Conservation (phyloP, 1,140 invertebrate genomes). For the Portunus trituberculatus region DNA sequence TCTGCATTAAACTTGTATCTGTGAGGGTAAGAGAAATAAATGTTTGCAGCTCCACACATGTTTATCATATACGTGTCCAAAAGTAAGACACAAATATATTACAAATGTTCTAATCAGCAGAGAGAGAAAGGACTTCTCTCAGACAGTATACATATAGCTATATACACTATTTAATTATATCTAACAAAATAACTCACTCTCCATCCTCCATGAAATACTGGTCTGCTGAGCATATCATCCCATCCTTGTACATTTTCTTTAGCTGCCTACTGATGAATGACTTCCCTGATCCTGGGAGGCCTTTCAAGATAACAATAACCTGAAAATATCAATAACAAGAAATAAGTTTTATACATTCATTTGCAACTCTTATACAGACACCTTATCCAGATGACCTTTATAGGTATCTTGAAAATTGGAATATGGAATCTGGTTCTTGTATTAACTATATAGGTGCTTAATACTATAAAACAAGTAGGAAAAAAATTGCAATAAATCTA, state of each 20-base stretch:
- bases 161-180: neutral
- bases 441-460: too few relatives aligned
- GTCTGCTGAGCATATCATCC: slow-evolving; percentile 80
- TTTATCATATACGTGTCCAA: too few relatives aligned
- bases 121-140: neutral
- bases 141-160: neutral
- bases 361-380: neutral
- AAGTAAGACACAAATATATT: neutral
- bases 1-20: slow-evolving; percentile 79
- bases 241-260: slow-evolving; percentile 74
- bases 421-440: neutral
- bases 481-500: too few relatives aligned
- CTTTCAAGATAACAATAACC: slow-evolving; percentile 80
- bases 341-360: neutral
- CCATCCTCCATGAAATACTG: slow-evolving; percentile 79
- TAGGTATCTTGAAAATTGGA: neutral
- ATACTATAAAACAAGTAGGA: too few relatives aligned
- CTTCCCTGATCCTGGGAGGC: slow-evolving; percentile 81
- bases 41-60: too few relatives aligned
- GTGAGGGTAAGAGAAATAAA: neutral
- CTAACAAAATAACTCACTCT: slow-evolving; percentile 27
- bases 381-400: neutral
- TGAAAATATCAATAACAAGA: slow-evolving; percentile 1
- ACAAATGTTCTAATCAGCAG: neutral
- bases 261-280: slow-evolving; percentile 79